These are phyloP conservation scores for Anthoscopus minutus DNA, from an alignment of 2,113 vertebrate species.

Conservation along the genomic window DNA sequence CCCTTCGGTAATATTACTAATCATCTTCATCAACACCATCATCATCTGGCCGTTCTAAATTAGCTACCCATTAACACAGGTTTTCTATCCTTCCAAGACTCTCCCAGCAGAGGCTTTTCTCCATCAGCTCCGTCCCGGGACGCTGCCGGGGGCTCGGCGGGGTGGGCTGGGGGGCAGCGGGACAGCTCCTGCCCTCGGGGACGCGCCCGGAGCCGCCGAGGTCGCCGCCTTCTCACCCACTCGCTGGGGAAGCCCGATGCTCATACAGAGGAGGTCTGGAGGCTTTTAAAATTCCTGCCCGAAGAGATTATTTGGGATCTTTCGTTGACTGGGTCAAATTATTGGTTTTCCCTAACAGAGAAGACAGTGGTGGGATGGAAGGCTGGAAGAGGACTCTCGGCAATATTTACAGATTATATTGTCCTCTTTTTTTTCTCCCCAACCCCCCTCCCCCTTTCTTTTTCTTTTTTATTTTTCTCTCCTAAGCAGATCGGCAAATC, in stretches of 20 bases:
- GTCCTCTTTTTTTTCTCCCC: neutral
- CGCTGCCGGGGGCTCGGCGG: neutral
- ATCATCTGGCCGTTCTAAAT: neutral
- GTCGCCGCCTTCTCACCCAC: neutral
- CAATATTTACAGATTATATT: neutral
- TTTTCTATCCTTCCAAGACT: neutral
- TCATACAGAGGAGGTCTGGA: neutral
- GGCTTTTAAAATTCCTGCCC: neutral
- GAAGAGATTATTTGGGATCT: neutral
- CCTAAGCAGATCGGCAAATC: neutral
- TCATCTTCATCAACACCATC: neutral
- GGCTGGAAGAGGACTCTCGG: neutral
- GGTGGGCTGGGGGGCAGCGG: neutral
- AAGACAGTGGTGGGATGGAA: neutral
- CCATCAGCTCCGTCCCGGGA: neutral
- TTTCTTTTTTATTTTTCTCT: accelerated
- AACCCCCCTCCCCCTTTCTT: too few relatives aligned
- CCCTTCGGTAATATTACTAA: neutral
- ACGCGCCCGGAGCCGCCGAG: neutral
- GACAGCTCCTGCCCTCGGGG: neutral
- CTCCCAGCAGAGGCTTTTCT: neutral
- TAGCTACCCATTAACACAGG: neutral
- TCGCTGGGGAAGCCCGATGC: neutral
- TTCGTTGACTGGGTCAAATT: neutral
- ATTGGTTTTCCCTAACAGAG: neutral